These are phyloP conservation scores for Plestiodon gilberti DNA, from an alignment of 2,113 vertebrate genomes.

Conservation along the genomic window DNA sequence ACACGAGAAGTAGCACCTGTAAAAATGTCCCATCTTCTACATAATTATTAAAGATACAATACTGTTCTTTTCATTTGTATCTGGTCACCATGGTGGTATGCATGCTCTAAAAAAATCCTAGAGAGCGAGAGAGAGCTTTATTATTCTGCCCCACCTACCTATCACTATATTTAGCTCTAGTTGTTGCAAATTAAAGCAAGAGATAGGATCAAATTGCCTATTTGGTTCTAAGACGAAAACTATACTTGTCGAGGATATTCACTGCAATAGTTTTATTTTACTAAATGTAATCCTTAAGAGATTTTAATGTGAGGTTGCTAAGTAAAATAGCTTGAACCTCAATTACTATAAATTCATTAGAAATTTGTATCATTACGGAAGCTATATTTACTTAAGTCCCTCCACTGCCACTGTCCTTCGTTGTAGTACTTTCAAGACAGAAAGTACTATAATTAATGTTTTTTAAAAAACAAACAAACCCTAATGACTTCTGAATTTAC, in stretches of 20 bases:
- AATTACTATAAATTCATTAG: not conserved
- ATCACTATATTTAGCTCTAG: not conserved
- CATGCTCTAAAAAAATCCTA: not conserved
- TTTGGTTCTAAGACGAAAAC: not conserved
- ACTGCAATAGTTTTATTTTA: not conserved
- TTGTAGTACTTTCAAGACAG: not conserved
- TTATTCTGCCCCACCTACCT: not conserved
- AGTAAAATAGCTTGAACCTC: not conserved
- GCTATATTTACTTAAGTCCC: not conserved
- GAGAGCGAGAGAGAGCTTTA: not conserved
- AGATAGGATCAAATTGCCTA: not conserved
- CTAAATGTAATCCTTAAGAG: not conserved
- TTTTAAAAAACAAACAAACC: too few species aligned
- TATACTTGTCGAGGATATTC: not conserved
- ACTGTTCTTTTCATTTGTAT: not conserved
- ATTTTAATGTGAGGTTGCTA: not conserved
- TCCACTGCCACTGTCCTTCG: not conserved
- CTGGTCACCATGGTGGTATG: not conserved
- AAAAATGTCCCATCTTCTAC: not conserved
- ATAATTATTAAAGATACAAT: not conserved
- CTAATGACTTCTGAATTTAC: not conserved
- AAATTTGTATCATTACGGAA: not conserved
- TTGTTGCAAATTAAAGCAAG: not conserved
- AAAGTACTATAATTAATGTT: constrained; percentile 25
- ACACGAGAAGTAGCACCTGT: not conserved